Conservation (phyloP, 2,888 invertebrate genomes). For the Aelia acuminata region DNA sequence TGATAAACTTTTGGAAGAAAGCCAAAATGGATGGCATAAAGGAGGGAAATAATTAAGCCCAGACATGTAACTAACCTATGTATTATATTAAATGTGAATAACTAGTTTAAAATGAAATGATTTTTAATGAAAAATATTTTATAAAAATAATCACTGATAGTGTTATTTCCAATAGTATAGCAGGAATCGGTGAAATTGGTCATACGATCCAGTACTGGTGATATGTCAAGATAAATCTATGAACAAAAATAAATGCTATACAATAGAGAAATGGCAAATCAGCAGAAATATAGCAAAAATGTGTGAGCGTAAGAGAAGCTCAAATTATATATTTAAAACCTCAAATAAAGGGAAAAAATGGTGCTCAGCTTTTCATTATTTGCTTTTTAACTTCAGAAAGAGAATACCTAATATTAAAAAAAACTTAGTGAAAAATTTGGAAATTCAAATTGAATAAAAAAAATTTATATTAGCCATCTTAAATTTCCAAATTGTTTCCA, state of each 20-base stretch:
- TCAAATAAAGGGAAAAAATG: not conserved
- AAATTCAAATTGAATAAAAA: not conserved
- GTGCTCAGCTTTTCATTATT: not conserved
- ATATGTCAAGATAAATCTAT: not conserved
- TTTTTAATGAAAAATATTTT: not conserved
- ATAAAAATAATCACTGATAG: not conserved
- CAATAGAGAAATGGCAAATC: constrained; percentile 21
- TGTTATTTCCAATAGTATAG: constrained; percentile 7
- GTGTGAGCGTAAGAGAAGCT: not conserved
- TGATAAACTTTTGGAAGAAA: not conserved
- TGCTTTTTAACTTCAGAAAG: not conserved
- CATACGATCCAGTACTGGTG: not conserved
- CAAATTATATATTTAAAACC: not conserved
- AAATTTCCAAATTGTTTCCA: not conserved
- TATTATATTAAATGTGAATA: not conserved
- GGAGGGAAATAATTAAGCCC: not conserved
- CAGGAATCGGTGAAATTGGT: not conserved
- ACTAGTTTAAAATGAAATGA: not conserved
- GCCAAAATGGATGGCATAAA: not conserved
- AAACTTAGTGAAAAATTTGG: not conserved
- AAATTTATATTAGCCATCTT: not conserved
- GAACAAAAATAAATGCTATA: not conserved
- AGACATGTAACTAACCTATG: not conserved
- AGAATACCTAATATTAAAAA: not conserved
- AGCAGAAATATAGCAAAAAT: not conserved